Evolutionary conservation across 2,888 invertebrate species (phyloP), one percentile per base, ranked within the genome.

Genomic region (Lydus trimaculatus): DNA sequence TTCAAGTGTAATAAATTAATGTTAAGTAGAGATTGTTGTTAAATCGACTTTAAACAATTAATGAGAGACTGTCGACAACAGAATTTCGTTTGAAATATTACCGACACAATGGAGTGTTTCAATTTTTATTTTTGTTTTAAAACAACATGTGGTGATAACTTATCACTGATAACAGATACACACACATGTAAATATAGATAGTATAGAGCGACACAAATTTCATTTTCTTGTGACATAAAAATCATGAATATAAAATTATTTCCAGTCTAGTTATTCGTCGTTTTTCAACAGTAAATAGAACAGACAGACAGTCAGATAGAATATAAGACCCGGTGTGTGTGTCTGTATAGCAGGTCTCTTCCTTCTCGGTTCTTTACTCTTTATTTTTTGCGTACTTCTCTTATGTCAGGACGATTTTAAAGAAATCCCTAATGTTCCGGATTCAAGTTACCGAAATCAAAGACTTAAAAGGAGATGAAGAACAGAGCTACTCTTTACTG

Each of bases 11-110:
- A n/a, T n/a, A n/a, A n/a, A n/a, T n/a, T n/a, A n/a, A n/a, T n/a
- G n/a, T n/a, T n/a, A n/a, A n/a, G n/a, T n/a, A n/a, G n/a, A 33
- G 8, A 5, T 33, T 33, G 9, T 52, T 56, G 56, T 56, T 56
- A 56, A 56, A 56, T 56, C 28, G 28, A n/a, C 25, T 56, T 56
- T 56, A 7, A 56, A 56, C 56, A 56, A 56, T 56, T 56, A 56
- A 56, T 56, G 56, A n/a, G 56, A n/a, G 43, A 2, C 56, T 56
- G 4, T 56, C 56, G 11, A 56, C 11, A 56, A 25, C 56, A 56
- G 56, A 25, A 7, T 56, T 52, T 28, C 15, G 15, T 7, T 20
- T 11, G 20, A 48, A 48, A 20, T 48, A 48, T 48, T 3, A 23
- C 48, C 11, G 1, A 6, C 7, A 17, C 43, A n/a, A 17, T 17